Evolutionary conservation across 64 coral and sea anemone genomes (phyloP), one percentile per base, ranked within the genome.

Genomic region (Dendronephthya gigantea): DNA sequence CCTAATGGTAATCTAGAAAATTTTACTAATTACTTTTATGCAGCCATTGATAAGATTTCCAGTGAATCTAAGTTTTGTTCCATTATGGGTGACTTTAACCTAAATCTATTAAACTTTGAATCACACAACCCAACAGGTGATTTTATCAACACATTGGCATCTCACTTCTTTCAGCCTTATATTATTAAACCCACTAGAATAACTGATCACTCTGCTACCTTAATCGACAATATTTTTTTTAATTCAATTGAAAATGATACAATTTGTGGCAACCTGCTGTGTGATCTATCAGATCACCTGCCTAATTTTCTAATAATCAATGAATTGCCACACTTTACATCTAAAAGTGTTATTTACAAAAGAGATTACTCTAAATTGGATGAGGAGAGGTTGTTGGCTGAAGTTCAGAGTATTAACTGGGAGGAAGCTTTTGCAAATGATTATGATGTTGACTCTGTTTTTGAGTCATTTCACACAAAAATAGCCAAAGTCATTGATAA

Each of bases 41-140:
- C 85, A 7, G 27, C 38, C 22, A 25, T 69, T 69, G 62, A 86
- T 32, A 86, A 56, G 55, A 35, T 65, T 33, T 29, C 55, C 25
- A 68, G 10, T 62, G 84, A 86, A 40, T 58, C 32, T 25, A 86
- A 86, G 68, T 34, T 16, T 28, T 86, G 52, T 68, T 23, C 39
- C 38, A 25, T 65, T 15, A 16, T 69, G 32, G 84, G 83, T 14
- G 83, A 85, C 62, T 85, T 85, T 33, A 59, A 85, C 62, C 17
- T 86, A 68, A 68, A 86, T 39, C 55, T 86, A 36, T 30, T 86
- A 86, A 86, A 86, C 41, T 66, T 35, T 87, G 86, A 87, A 49
- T 79, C 86, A 48, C 86, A 87, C 72, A 13, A 29, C 4, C 8
- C 13, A 33, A 79, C 72, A 11, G 72, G 36, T 16, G 72, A 79